These are phyloP conservation scores for Drosophila mojavensis DNA, from an alignment of 1,140 invertebrate species.

Conservation along the genomic window DNA sequence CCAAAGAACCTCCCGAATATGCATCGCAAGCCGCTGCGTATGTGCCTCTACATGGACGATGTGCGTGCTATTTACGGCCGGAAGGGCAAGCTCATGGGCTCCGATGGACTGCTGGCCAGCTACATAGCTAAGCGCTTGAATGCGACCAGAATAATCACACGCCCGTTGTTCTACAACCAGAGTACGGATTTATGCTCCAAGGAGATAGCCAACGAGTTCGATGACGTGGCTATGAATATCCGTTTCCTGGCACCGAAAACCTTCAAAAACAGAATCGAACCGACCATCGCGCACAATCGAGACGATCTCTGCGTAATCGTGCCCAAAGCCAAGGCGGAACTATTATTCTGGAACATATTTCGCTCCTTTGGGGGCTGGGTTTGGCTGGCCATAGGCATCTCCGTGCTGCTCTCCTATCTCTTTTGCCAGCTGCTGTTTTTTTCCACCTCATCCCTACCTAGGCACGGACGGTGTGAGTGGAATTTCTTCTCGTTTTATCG, in stretches of 20 bases:
- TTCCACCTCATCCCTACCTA: no score
- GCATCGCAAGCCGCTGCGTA: conserved; percentile 66
- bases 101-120: conserved; percentile 63
- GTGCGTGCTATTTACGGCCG: conserved; percentile 62
- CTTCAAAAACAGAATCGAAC: conserved; percentile 58
- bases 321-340: conserved; percentile 63
- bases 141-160: conserved; percentile 68
- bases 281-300: conserved; percentile 63
- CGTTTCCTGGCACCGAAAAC: conserved; percentile 60
- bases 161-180: conserved; percentile 47
- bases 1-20: conserved; percentile 70
- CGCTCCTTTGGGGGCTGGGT: conserved; percentile 63
- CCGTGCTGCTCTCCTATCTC: conserved; percentile 49
- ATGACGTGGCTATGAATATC: conserved; percentile 73
- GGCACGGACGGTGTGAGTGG: no score
- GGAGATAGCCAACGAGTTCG: conserved; percentile 65
- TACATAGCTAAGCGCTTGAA: conserved; percentile 72
- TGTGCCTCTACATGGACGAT: conserved; percentile 75
- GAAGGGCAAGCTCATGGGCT: conserved; percentile 51
- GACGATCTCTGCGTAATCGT: conserved; percentile 79
- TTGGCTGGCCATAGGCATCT: conserved; percentile 55
- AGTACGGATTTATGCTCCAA: conserved; percentile 59
- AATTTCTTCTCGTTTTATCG: no score
- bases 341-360: conserved; percentile 77
- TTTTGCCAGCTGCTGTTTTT: conserved; percentile 39